These are phyloP conservation scores for Diarsia dahlii DNA, from an alignment of 2,888 invertebrate genomes.

Conservation along the genomic window DNA sequence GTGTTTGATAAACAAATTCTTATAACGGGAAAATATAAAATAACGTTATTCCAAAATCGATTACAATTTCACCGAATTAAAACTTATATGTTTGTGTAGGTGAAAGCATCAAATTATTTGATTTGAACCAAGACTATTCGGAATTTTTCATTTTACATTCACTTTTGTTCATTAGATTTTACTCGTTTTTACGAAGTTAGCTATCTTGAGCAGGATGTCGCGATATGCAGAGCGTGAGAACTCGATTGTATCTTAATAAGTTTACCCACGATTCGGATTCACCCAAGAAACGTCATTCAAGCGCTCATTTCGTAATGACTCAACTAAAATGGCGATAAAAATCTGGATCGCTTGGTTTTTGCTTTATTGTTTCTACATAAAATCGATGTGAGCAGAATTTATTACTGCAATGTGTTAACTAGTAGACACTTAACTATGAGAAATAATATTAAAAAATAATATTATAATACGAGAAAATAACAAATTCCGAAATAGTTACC, in stretches of 20 bases:
- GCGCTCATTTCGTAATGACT: slow-evolving; percentile 60
- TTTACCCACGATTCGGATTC: slow-evolving; percentile 70
- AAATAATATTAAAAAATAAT: too few species aligned
- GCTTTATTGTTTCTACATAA: slow-evolving; percentile 38
- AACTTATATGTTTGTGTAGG: slow-evolving; percentile 32
- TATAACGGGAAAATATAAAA: neutral
- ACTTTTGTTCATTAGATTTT: slow-evolving; percentile 60
- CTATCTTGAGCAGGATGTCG: slow-evolving; percentile 65
- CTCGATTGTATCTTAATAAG: slow-evolving; percentile 68
- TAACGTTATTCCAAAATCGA: slow-evolving; percentile 8
- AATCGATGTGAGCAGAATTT: slow-evolving; percentile 38
- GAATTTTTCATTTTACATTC: slow-evolving; percentile 45
- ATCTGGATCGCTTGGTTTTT: slow-evolving; percentile 37
- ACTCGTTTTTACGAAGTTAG: slow-evolving; percentile 59
- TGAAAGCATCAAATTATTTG: slow-evolving; percentile 44
- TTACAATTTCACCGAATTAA: slow-evolving; percentile 12
- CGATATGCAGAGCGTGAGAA: slow-evolving; percentile 67
- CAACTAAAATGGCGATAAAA: slow-evolving; percentile 45
- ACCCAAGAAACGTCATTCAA: slow-evolving; percentile 61
- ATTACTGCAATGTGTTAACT: neutral
- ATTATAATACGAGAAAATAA: neutral
- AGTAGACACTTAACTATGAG: neutral
- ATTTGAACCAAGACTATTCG: slow-evolving; percentile 34
- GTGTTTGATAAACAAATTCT: neutral
- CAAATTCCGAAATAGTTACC: neutral